phyloP scores from a whole-genome alignment of 2,888 invertebrate species.

The Drosophila borborema region DNA sequence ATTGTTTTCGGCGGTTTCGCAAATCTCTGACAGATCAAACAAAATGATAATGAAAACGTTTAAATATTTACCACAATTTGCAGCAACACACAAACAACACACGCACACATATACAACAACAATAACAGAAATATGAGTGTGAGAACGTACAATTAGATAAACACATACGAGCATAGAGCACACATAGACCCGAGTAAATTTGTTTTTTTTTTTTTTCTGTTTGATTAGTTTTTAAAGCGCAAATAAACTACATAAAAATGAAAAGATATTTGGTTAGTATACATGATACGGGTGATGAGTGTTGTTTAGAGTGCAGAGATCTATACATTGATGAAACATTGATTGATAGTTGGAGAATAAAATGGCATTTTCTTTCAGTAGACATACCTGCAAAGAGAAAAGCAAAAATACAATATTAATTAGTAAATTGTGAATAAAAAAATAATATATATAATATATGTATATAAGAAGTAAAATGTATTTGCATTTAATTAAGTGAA shows the following conservation, averaged over 20 bases:
- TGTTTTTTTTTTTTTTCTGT: constrained; percentile 4
- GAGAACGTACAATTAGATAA: constrained; percentile 22
- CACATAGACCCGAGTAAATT: constrained; percentile 13
- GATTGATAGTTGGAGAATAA: constrained; percentile 28
- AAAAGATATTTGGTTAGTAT: constrained; percentile 8
- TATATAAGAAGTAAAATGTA: not conserved
- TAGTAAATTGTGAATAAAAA: not conserved
- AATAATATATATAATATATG: no score
- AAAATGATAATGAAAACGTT: constrained; percentile 77
- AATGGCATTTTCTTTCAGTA: not conserved
- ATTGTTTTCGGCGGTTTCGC: constrained; percentile 73
- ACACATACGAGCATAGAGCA: constrained; percentile 6
- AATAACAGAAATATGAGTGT: constrained; percentile 29
- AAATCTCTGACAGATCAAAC: constrained; percentile 71
- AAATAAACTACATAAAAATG: constrained; percentile 37
- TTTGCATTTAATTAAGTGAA: not conserved
- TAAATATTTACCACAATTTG: constrained; percentile 76
- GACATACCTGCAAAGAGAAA: constrained; percentile 53
- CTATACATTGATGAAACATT: constrained; percentile 66
- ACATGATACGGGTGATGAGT: constrained; percentile 29
- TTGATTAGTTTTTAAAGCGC: constrained; percentile 41
- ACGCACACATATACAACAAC: constrained; percentile 26
- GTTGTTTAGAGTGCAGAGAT: constrained; percentile 44
- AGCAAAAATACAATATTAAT: not conserved
- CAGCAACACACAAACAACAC: constrained; percentile 41